Evolutionary conservation across 2,888 invertebrate species (phyloP).

Genomic region (Dyspetes luteomarginatus): DNA sequence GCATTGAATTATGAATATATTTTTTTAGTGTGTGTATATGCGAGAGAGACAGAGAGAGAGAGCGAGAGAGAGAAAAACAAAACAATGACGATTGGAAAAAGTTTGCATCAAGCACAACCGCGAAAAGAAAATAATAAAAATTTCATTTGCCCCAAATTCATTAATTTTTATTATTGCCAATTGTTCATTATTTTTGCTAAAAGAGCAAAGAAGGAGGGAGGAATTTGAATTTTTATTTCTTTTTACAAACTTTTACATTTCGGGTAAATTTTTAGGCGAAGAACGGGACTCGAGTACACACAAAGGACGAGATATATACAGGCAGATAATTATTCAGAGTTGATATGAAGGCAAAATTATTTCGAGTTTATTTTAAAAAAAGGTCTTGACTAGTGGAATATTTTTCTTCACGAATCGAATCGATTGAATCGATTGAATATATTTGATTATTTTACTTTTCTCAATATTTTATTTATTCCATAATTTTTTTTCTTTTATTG

Average conservation of each 20-base stretch:
- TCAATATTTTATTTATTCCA: not conserved
- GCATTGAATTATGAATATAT: slow-evolving; percentile 24
- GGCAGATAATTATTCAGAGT: not conserved
- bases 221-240: slow-evolving; percentile 45
- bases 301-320: not conserved
- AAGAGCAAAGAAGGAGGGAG: not conserved
- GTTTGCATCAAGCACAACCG: not conserved
- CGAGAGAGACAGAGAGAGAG: slow-evolving; percentile 39
- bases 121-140: slow-evolving; percentile 20
- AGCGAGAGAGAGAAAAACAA: slow-evolving; percentile 48
- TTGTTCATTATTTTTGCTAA: not conserved
- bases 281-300: not conserved
- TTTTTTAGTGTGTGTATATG: too few species aligned
- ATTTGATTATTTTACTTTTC: not conserved
- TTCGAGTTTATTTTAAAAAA: slow-evolving; percentile 6
- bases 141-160: slow-evolving; percentile 14
- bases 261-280: not conserved
- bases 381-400: not conserved
- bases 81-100: slow-evolving; percentile 2
- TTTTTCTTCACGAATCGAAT: too few species aligned
- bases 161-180: slow-evolving; percentile 46
- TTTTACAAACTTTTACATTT: slow-evolving; percentile 24
- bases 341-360: slow-evolving; percentile 1
- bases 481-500: not conserved
- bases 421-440: too few species aligned